phyloP scores from a whole-genome alignment of 1,140 invertebrate genomes.

The Scaptomyza montana region DNA sequence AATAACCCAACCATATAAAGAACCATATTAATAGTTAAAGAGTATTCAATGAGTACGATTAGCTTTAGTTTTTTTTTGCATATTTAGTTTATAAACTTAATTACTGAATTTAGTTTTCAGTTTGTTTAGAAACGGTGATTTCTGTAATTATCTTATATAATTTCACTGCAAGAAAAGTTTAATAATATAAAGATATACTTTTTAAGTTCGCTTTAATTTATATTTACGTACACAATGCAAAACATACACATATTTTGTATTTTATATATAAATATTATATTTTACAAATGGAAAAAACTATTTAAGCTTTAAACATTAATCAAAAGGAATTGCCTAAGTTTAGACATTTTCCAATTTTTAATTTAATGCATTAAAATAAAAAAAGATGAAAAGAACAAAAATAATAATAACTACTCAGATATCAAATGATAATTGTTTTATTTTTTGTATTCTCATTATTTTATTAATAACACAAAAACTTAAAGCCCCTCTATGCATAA shows the following conservation, averaged over 20 bases:
- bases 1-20: slow-evolving; percentile 44
- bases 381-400: slow-evolving; percentile 19
- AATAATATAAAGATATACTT: background rate
- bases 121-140: slow-evolving; percentile 33
- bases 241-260: slow-evolving; percentile 51
- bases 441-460: slow-evolving; percentile 14
- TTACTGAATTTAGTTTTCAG: slow-evolving; percentile 46
- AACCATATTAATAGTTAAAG: slow-evolving; percentile 29
- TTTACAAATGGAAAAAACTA: slow-evolving; percentile 62
- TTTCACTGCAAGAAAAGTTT: slow-evolving; percentile 45
- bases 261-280: slow-evolving; percentile 45
- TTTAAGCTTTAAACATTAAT: slow-evolving; percentile 76
- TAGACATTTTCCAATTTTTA: slow-evolving; percentile 55
- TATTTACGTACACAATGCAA: slow-evolving; percentile 50
- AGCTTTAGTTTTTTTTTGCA: slow-evolving; percentile 62
- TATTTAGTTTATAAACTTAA: slow-evolving; percentile 51
- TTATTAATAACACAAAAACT: background rate
- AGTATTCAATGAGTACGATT: slow-evolving; percentile 51
- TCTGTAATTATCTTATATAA: slow-evolving; percentile 33
- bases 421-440: slow-evolving; percentile 45
- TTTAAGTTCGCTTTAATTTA: slow-evolving; percentile 59
- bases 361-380: slow-evolving; percentile 46
- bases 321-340: slow-evolving; percentile 57
- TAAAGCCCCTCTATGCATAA: slow-evolving; percentile 1
- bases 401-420: slow-evolving; percentile 51